Evolutionary conservation across 1,140 invertebrate genomes (phyloP), one percentile per base, ranked within the genome.

Genomic region (Saxidomus purpurata): DNA sequence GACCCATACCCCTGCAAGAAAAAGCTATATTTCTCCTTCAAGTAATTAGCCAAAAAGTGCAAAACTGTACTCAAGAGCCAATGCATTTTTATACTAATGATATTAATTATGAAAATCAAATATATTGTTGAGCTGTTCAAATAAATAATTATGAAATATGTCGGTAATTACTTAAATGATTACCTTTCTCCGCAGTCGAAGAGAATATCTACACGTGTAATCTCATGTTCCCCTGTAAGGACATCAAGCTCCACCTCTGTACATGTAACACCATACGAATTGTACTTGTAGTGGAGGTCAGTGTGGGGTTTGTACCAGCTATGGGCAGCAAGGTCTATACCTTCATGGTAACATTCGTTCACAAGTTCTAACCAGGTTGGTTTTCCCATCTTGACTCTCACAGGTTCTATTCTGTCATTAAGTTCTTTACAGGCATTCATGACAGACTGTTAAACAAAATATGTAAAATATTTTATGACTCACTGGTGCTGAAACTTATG

Each of bases 181-280:
- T 63, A 95, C 94, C 94, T 95, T 28, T 93, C 91, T 67, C 96
- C 96, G 81, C 95, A 94, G 90, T 96, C 96, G 90, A 95, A 96
- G 38, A 96, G 92, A 15, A 96, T 91, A 90, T 96, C 96, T 11
- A 94, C 93, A 47, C 96, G 89, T 84, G 90, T 69, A 94, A 97
- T 97, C 96, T 98, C 87, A 69, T 92, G 89, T 76, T 95, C 92
- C 49, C 94, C 94, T 15, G 94, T 95, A 40, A 95, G 86, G 1
- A 95, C 91, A 71, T 95, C 94, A 28, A 95, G 31, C 31, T 93
- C 93, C 0, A 93, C 93, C 81, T 95, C 94, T 0, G 92, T 89
- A 71, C 92, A 93, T 19, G 92, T 89, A 9, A 91, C 93, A 74
- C 93, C 94, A 83, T 94, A 95, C 3, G 89, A 88, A 76, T 92